phyloP scores from a whole-genome alignment of 2,888 invertebrate genomes.

The Odontothrips loti region DNA sequence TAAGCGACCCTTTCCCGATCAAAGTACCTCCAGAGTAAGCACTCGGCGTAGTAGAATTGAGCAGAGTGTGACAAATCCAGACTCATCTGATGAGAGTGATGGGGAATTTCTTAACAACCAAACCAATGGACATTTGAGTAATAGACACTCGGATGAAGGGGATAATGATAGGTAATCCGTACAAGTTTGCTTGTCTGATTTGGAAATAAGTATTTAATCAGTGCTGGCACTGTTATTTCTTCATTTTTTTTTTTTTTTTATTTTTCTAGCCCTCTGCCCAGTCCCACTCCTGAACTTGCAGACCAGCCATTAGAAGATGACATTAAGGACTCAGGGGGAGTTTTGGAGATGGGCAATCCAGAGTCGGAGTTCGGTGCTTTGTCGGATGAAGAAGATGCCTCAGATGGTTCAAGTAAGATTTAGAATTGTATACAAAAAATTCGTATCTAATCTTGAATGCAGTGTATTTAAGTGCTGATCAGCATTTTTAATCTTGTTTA shows the following conservation, averaged over 20 bases:
- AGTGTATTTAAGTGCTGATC: background rate
- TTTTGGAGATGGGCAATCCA: background rate
- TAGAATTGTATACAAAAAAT: too few species aligned
- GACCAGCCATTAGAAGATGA: background rate
- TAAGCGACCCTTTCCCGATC: background rate
- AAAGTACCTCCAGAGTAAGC: background rate
- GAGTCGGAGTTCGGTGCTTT: background rate
- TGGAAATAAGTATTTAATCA: background rate
- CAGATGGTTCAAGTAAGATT: background rate
- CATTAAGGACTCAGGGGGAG: background rate
- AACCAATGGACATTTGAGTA: background rate
- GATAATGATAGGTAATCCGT: background rate
- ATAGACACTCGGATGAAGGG: background rate
- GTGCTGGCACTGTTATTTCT: background rate
- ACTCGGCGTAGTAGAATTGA: background rate
- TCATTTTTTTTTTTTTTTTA: background rate
- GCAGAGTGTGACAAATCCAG: background rate
- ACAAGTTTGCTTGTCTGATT: too few species aligned
- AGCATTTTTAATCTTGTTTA: background rate
- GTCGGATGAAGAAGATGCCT: background rate
- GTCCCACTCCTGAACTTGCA: background rate
- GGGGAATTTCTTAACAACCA: background rate
- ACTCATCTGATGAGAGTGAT: background rate
- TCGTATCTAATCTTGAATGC: background rate
- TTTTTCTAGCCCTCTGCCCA: background rate